phyloP scores from a whole-genome alignment of 2,888 invertebrate genomes.

The Nysson spinosus region DNA sequence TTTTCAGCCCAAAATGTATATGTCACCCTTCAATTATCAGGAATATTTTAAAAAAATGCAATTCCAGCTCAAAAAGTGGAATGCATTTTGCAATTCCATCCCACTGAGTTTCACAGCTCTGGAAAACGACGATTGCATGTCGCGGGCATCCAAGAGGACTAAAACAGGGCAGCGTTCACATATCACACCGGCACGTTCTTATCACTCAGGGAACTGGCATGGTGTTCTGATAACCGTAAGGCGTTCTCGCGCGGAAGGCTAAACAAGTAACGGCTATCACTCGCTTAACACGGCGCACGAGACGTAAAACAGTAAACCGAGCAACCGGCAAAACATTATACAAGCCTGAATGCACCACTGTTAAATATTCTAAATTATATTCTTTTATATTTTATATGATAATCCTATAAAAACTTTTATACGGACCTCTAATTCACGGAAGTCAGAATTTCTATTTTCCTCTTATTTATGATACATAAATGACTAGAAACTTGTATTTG shows the following conservation, averaged over 20 bases:
- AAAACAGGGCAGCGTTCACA: conserved; percentile 11
- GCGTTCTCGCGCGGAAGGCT: not conserved
- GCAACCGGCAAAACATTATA: conserved; percentile 22
- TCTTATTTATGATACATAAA: too few species aligned
- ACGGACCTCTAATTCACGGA: too few species aligned
- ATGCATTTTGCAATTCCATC: too few species aligned
- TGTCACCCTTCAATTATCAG: too few species aligned
- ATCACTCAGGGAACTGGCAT: conserved; percentile 6
- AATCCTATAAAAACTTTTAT: too few species aligned
- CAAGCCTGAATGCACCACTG: conserved; percentile 50
- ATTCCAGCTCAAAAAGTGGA: too few species aligned
- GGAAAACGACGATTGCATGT: not conserved
- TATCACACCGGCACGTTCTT: conserved; percentile 11
- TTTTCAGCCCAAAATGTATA: too few species aligned
- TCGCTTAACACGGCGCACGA: conserved; percentile 4
- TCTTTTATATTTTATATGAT: too few species aligned
- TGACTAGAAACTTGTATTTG: too few species aligned
- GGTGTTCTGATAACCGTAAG: conserved; percentile 9
- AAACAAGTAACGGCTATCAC: conserved; percentile 11
- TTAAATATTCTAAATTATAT: conserved; percentile 58
- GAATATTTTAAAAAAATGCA: too few species aligned
- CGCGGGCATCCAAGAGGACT: not conserved
- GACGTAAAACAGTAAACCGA: not conserved
- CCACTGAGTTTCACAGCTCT: not conserved
- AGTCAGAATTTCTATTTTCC: too few species aligned